These are phyloP conservation scores for Latrodectus hesperus DNA, from an alignment of 2,888 invertebrate genomes.

Conservation along the genomic window DNA sequence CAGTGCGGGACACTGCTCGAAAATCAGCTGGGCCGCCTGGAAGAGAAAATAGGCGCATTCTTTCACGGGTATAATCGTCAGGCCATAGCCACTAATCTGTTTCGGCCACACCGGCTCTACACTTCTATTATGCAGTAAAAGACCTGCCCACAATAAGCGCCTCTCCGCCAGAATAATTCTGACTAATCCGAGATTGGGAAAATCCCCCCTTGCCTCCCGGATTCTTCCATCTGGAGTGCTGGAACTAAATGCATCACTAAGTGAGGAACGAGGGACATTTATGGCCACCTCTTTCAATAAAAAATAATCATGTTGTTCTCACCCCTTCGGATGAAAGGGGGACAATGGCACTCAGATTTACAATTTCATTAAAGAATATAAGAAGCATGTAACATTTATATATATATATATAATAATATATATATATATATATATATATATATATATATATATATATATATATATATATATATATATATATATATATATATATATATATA, in stretches of 20 bases:
- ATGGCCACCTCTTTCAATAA: conserved; percentile 10
- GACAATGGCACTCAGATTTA: no score
- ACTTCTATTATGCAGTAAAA: conserved; percentile 67
- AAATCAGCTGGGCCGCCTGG: conserved; percentile 36
- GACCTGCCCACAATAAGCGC: conserved; percentile 48
- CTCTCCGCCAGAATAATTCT: conserved; percentile 62
- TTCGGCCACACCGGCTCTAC: conserved; percentile 45
- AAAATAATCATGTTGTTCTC: no score
- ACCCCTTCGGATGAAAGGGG: no score
- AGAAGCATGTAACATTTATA: no score
- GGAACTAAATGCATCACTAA: conserved; percentile 30
- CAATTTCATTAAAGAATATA: no score
- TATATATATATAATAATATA: no score
- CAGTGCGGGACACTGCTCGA: conserved; percentile 58
- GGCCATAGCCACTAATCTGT: conserved; percentile 68
- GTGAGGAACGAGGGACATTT: background rate
- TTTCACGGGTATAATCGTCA: conserved; percentile 58
- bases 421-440: no score
- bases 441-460: no score
- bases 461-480: no score
- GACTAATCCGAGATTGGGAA: conserved; percentile 67
- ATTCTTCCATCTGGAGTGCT: conserved; percentile 62
- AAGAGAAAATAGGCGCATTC: conserved; percentile 52
- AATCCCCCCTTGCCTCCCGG: conserved; percentile 43
- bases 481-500: no score